These are phyloP conservation scores for Cephus pygmeus DNA, from an alignment of 2,888 invertebrate genomes.

Conservation along the genomic window DNA sequence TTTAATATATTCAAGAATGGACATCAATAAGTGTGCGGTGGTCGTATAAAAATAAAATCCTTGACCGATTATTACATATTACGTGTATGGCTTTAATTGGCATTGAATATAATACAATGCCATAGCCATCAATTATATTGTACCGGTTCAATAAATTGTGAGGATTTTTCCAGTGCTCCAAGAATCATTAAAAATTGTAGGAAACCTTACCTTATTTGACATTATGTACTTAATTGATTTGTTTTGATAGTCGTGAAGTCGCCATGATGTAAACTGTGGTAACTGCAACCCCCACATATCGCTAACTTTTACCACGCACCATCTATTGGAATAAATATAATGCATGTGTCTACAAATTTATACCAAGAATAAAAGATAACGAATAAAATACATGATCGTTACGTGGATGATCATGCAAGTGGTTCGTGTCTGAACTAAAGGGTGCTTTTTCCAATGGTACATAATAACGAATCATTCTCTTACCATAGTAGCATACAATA, in stretches of 20 bases:
- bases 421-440: not conserved
- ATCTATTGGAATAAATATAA: not conserved
- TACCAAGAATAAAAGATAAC: not conserved
- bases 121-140: not conserved
- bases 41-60: not conserved
- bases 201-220: slow-evolving; percentile 43
- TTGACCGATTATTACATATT: not conserved
- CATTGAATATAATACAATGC: not conserved
- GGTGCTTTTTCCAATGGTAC: too few relatives aligned
- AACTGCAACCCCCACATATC: not conserved
- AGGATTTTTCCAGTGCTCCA: not conserved
- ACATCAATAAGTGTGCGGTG: slow-evolving; percentile 37
- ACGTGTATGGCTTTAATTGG: not conserved
- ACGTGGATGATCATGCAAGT: not conserved
- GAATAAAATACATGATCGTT: not conserved
- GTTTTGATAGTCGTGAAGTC: slow-evolving; percentile 42
- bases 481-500: too few relatives aligned
- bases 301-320: not conserved
- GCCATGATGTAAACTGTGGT: slow-evolving; percentile 38
- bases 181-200: not conserved
- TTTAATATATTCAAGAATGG: not conserved
- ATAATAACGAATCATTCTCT: too few relatives aligned
- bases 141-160: not conserved
- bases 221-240: slow-evolving; percentile 42
- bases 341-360: not conserved